These are phyloP conservation scores for Pocillopora meandrina DNA, from an alignment of 92 coral and sea anemone species.

Conservation along the genomic window DNA sequence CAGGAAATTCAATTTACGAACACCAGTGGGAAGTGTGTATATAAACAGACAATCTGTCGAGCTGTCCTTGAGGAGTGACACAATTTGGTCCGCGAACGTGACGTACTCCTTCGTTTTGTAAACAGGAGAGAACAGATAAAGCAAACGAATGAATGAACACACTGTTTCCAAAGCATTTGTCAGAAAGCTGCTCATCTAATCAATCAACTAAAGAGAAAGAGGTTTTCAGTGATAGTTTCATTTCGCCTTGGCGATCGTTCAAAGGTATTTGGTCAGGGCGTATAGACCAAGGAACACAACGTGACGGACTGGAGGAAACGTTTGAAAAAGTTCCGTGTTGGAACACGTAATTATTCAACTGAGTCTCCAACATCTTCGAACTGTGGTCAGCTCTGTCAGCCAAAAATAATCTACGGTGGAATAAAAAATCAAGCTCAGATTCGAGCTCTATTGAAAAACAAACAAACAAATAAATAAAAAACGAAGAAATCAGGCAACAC, in stretches of 20 bases:
- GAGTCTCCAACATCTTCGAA: too few relatives aligned
- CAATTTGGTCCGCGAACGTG: constrained; percentile 5
- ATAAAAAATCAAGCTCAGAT: too few relatives aligned
- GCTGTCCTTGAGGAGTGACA: constrained; percentile 9
- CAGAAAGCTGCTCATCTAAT: not conserved
- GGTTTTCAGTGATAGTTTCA: not conserved
- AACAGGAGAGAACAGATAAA: constrained; percentile 25
- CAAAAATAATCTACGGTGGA: too few relatives aligned
- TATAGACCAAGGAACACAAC: not conserved
- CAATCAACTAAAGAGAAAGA: constrained; percentile 1
- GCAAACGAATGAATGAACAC: not conserved
- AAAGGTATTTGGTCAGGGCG: not conserved
- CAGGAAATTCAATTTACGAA: constrained; percentile 26
- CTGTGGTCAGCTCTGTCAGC: too few relatives aligned
- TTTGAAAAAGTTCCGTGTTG: not conserved
- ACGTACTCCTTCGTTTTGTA: not conserved
- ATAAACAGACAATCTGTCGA: constrained; percentile 15
- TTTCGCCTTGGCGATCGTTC: not conserved
- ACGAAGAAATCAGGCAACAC: too few relatives aligned
- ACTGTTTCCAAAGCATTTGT: not conserved
- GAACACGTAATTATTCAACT: too few relatives aligned
- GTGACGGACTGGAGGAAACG: not conserved
- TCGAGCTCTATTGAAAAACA: too few relatives aligned
- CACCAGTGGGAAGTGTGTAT: not conserved
- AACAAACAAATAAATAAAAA: too few relatives aligned